phyloP scores from a whole-genome alignment of 2,888 invertebrate genomes.

The Sminthurinus aureus region DNA sequence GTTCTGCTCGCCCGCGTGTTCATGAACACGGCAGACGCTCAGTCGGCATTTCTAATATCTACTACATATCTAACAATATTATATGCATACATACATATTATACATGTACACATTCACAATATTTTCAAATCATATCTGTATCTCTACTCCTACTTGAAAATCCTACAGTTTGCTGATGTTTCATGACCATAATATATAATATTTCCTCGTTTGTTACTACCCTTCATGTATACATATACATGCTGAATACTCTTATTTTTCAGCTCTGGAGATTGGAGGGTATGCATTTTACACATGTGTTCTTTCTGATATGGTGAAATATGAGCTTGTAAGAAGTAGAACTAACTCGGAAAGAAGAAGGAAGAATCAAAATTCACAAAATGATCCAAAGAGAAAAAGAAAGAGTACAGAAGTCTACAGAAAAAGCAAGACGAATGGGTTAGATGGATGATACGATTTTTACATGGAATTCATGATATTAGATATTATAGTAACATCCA shows the following conservation, averaged over 20 bases:
- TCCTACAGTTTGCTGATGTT: conserved; percentile 7
- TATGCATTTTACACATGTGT: not conserved
- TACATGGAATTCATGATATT: conserved; percentile 50
- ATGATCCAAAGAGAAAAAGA: conserved; percentile 15
- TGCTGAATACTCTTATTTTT: too few relatives aligned
- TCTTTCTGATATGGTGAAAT: conserved; percentile 7
- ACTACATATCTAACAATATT: not conserved
- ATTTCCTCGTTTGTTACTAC: not conserved
- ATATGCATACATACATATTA: not conserved
- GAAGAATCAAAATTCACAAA: conserved; percentile 7
- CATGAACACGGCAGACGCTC: not conserved
- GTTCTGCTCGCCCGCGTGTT: not conserved
- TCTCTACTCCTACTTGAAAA: too few relatives aligned
- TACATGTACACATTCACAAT: not conserved
- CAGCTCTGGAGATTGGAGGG: too few relatives aligned
- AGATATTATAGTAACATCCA: too few relatives aligned
- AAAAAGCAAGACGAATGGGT: not conserved
- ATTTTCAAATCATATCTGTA: too few relatives aligned
- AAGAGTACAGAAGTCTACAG: not conserved
- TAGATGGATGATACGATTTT: conserved; percentile 49
- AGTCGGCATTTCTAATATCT: conserved; percentile 3
- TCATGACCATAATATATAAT: not conserved
- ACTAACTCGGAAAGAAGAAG: not conserved
- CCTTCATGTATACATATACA: not conserved
- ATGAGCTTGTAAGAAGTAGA: not conserved